Percentiles rank a stretch among this genome's conserved stretches.
phyloP scores from a whole-genome alignment of 2,113 vertebrate species.

The Oenanthe oenanthe region DNA sequence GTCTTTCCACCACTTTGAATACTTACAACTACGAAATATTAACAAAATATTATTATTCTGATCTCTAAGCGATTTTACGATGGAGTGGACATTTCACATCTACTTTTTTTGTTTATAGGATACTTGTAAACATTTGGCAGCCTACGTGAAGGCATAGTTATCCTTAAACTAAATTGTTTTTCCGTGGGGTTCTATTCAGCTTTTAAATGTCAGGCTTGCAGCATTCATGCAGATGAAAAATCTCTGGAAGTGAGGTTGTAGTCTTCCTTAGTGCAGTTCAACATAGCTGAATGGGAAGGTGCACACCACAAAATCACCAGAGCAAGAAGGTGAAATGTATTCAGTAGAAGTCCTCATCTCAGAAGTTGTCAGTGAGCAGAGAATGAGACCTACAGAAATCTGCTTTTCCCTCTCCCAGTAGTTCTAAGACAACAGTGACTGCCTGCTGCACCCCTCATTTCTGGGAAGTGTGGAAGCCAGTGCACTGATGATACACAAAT shows the following conservation, averaged over 20 bases:
- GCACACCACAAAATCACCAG: background rate
- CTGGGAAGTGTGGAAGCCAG: background rate
- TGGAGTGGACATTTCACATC: background rate
- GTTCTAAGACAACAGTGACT: background rate
- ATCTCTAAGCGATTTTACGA: background rate
- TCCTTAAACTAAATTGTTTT: background rate
- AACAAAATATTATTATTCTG: background rate
- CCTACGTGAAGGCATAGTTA: background rate
- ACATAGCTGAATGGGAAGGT: fast-evolving
- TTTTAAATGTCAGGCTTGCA: background rate
- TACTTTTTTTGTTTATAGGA: background rate
- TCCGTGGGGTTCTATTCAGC: background rate
- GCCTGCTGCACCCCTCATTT: background rate
- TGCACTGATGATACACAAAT: background rate
- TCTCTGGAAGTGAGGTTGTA: background rate
- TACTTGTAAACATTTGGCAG: background rate
- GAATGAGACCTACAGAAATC: background rate
- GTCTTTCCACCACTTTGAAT: background rate
- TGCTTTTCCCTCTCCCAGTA: background rate
- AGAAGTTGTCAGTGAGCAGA: background rate
- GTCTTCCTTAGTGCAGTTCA: background rate
- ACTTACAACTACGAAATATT: background rate
- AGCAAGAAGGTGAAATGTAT: background rate
- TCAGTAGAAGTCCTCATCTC: background rate
- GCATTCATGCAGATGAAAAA: background rate